Evolutionary conservation across 2,113 vertebrate genomes (phyloP), one percentile per base, ranked within the genome.

Genomic region (Collichthys lucidus): DNA sequence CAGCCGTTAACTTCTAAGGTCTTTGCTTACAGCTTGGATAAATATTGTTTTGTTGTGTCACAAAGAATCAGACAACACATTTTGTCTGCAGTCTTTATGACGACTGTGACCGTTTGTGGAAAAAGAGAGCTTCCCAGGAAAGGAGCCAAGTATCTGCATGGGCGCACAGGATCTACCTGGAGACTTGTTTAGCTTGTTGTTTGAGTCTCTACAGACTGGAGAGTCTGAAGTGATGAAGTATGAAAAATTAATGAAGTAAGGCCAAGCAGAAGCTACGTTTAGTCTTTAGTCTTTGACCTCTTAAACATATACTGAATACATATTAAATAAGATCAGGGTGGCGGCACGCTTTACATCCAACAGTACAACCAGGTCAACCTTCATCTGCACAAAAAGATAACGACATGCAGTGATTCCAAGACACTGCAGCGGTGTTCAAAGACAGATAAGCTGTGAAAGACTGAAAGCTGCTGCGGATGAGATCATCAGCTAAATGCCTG

Each of bases 131-230:
- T 70, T 4, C 4, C 50, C 47, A 66, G 52, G 53, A 80, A 65
- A 70, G n/a, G 16, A 78, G 50, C 74, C 57, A 52, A 52, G 31
- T 3, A 57, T 42, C 63, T 74, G 79, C 56, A 69, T 46, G 59
- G 35, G 69, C 44, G 49, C 10, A 1, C 50, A 44, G 47, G 52
- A n/a, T 63, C 29, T 44, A 74, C 79, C 50, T 73, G 67, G 47
- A 77, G 44, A 71, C 53, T 46, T 65, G 60, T 71, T 59, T 9
- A 14, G 63, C 26, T 68, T 35, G 53, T 61, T 66, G 66, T 57
- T 50, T 60, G 31, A 16, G 29, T 20, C 26, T 79, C 56, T 64
- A 40, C 61, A 46, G 61, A 56, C n/a, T 12, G 29, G n/a, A 52
- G 50, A 60, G 63, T 63, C 40, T 59, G 52, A 83, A 63, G 50